Evolutionary conservation across 2,888 invertebrate species (phyloP).

Genomic region (Lypha dubia): DNA sequence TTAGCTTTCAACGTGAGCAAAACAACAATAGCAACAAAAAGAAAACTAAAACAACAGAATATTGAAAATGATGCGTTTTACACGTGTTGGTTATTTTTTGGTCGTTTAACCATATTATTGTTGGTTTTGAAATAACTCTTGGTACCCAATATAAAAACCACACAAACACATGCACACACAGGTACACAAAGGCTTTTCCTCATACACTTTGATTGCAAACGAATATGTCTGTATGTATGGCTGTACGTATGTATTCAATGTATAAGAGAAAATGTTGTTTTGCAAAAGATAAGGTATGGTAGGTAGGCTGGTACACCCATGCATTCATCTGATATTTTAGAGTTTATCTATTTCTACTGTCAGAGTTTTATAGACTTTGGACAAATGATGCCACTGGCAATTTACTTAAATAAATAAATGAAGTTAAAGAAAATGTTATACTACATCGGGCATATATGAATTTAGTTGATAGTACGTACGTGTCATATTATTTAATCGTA

Average conservation of each 20-base stretch:
- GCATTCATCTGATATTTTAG: slow-evolving; percentile 29
- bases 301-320: no score
- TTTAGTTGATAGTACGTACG: neutral
- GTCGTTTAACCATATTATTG: slow-evolving; percentile 59
- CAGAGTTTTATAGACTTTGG: slow-evolving; percentile 67
- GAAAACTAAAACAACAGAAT: neutral
- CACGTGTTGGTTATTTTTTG: slow-evolving; percentile 69
- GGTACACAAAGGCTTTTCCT: no score
- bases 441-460: neutral
- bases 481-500: neutral
- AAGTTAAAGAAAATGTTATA: no score
- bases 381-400: slow-evolving; percentile 72
- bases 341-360: slow-evolving; percentile 67
- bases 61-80: slow-evolving; percentile 62
- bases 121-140: slow-evolving; percentile 39
- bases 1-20: slow-evolving; percentile 32
- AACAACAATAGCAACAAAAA: slow-evolving; percentile 9
- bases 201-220: neutral
- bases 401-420: slow-evolving; percentile 15
- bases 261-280: slow-evolving; percentile 19
- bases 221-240: no score
- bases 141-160: neutral
- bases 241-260: no score
- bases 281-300: slow-evolving; percentile 4
- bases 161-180: neutral